Evolutionary conservation across 1,140 invertebrate species (phyloP), one percentile per base, ranked within the genome.

Genomic region (Habropoda laboriosa): DNA sequence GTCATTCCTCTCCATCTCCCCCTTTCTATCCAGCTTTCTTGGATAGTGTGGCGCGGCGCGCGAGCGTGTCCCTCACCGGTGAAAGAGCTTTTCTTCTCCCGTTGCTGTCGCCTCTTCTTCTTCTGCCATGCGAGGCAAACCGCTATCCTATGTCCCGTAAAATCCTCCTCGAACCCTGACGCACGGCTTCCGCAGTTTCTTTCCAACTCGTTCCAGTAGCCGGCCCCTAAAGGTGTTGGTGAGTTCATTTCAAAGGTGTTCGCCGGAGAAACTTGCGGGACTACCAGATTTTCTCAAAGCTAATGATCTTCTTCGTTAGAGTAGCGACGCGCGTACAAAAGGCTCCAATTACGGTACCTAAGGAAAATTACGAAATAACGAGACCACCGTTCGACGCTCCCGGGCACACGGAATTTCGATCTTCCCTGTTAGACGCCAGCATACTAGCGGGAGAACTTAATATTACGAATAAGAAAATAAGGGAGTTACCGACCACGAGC

Each of bases 41-140:
- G n/a, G n/a, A n/a, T n/a, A n/a, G n/a, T n/a, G n/a, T n/a, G n/a
- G n/a, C 51, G 35, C 78, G 74, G 73, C 83, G 86, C n/a, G 79
- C 80, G 27, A 51, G 61, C 63, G 61, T 58, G 35, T 70, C 47
- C 70, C 84, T 88, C 81, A 79, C 64, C 83, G 82, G 75, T 89
- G 83, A 85, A 87, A 86, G 86, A 88, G 87, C 88, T 90, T 90
- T 89, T 89, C 82, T 85, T 85, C 81, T 63, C 70, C n/a, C n/a
- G n/a, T n/a, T n/a, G 63, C 79, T 68, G 66, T 60, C 73, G 82
- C 85, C 81, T 81, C 70, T 45, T 80, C 81, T 64, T 80, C 75
- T 72, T 66, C 67, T 58, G 68, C 66, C 70, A 27, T n/a, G 49
- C 77, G 60, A 58, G 68, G 45, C 75, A 51, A 53, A 76, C 75